Evolutionary conservation across 23 tunicate genomes (phyloP).

Genomic region (Botrylloides violaceus): DNA sequence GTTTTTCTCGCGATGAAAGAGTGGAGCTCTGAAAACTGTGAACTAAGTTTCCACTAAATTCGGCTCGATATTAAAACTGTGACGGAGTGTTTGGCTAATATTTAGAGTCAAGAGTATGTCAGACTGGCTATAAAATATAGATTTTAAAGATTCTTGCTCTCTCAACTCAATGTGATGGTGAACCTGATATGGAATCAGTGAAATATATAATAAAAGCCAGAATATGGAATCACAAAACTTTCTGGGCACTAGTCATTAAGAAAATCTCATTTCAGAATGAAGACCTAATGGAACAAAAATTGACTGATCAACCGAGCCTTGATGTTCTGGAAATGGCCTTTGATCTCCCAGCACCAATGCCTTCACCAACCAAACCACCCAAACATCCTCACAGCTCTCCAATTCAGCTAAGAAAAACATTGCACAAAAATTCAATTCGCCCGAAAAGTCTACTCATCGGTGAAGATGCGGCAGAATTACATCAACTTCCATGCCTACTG

Average conservation of each 20-base stretch:
- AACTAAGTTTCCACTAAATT: too few relatives aligned
- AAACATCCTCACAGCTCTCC: slow-evolving; percentile 8
- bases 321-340: slow-evolving; percentile 86
- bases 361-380: background rate
- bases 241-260: background rate
- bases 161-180: background rate
- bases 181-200: too few relatives aligned
- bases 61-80: too few relatives aligned
- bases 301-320: slow-evolving; percentile 64
- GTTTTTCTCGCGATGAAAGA: too few relatives aligned
- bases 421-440: background rate
- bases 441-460: slow-evolving; percentile 14
- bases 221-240: background rate
- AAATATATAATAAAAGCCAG: too few relatives aligned
- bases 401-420: background rate
- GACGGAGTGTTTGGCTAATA: too few relatives aligned
- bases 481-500: background rate
- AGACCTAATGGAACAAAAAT: slow-evolving; percentile 24
- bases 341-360: slow-evolving; percentile 47
- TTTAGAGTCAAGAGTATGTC: too few relatives aligned
- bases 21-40: too few relatives aligned
- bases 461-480: background rate
- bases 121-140: background rate
- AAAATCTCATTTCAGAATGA: background rate
- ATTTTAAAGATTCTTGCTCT: background rate